These are phyloP conservation scores for Nibea coibor DNA, from an alignment of 2,113 vertebrate species.

Conservation along the genomic window DNA sequence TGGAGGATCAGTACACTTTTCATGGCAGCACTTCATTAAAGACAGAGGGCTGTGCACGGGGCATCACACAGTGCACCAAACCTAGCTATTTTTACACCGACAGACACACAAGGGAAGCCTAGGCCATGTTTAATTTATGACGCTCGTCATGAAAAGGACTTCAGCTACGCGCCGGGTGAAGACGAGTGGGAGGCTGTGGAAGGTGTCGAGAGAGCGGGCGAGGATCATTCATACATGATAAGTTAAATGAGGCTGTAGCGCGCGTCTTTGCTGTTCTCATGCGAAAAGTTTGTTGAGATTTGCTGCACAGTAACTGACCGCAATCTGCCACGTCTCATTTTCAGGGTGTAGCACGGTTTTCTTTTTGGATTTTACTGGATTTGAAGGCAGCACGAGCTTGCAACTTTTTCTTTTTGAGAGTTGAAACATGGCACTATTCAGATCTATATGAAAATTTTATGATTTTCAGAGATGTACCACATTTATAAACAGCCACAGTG, in stretches of 20 bases:
- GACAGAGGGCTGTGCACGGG: constrained; percentile 54
- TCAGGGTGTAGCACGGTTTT: not conserved
- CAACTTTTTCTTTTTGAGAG: constrained; percentile 1
- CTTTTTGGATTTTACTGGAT: not conserved
- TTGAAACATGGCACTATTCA: constrained; percentile 7
- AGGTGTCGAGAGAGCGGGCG: constrained; percentile 35
- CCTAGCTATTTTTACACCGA: constrained; percentile 75
- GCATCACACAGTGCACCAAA: constrained; percentile 62
- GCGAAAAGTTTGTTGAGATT: not conserved
- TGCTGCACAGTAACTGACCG: constrained; percentile 23
- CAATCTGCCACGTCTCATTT: constrained; percentile 10
- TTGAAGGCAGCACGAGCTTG: not conserved
- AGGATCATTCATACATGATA: constrained; percentile 47
- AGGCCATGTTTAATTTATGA: constrained; percentile 83
- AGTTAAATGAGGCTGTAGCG: constrained; percentile 28
- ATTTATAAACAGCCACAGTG: constrained; percentile 16
- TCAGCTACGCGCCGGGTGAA: constrained; percentile 48
- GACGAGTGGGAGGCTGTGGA: constrained; percentile 37
- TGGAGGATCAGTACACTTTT: constrained; percentile 66
- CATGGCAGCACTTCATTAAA: constrained; percentile 77
- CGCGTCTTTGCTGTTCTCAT: not conserved
- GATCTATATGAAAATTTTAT: constrained; percentile 23
- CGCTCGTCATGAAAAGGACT: constrained; percentile 65
- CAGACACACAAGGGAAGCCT: constrained; percentile 68
- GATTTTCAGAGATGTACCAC: constrained; percentile 3